A percentile compares a stretch with the other conserved stretches of the same genome.
phyloP scores from a whole-genome alignment of 2,797 vertebrate species.

The Tangara arthus region DNA sequence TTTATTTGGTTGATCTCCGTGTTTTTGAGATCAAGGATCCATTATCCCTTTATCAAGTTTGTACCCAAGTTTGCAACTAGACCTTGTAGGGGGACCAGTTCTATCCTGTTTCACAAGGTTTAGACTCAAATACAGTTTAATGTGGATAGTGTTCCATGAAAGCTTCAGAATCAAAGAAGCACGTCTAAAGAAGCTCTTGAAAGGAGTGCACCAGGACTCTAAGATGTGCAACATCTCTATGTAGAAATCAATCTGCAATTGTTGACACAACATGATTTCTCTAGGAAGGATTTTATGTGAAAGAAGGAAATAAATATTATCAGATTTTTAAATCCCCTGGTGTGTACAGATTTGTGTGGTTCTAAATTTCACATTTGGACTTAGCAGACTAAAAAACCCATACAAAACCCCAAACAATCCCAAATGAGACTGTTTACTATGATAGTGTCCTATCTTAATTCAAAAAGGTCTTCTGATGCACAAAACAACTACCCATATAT shows the following conservation, averaged over 20 bases:
- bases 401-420: rapidly evolving
- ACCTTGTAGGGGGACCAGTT: not conserved
- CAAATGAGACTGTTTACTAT: not conserved
- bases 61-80: not conserved
- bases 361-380: not conserved
- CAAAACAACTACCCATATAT: not conserved
- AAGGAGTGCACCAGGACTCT: not conserved
- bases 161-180: not conserved
- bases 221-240: not conserved
- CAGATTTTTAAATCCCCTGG: not conserved
- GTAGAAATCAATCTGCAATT: not conserved
- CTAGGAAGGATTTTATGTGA: not conserved
- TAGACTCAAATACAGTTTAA: not conserved
- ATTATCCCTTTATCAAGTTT: not conserved
- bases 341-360: not conserved
- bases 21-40: not conserved
- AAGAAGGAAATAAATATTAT: not conserved
- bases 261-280: not conserved
- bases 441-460: not conserved
- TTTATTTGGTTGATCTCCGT: not conserved
- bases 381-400: not conserved
- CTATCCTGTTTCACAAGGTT: not conserved
- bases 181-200: rapidly evolving
- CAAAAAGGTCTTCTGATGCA: not conserved
- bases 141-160: not conserved